These are phyloP conservation scores for Anabacerthia variegaticeps DNA, from an alignment of 2,797 vertebrate species.

Conservation along the genomic window DNA sequence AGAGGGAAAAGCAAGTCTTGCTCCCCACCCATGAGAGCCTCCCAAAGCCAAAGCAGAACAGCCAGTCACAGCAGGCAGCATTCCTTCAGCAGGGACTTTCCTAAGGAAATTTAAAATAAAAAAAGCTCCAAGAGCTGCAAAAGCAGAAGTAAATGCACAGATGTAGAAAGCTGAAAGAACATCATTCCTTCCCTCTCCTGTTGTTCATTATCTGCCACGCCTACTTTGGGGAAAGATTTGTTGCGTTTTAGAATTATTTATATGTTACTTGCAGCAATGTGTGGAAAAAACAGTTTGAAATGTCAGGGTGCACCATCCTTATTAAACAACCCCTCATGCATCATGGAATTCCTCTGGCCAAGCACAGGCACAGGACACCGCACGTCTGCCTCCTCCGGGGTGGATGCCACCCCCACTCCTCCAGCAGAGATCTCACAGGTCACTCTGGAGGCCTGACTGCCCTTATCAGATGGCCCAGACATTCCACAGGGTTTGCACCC, in stretches of 20 bases:
- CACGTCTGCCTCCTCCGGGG: fast-evolving
- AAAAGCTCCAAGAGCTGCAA: neutral
- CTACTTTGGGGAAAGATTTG: neutral
- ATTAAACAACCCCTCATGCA: neutral
- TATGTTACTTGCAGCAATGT: neutral
- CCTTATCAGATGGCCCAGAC: neutral
- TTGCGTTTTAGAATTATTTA: neutral
- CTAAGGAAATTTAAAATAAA: neutral
- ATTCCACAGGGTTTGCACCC: fast-evolving
- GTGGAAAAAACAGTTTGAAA: neutral
- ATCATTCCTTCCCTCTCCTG: neutral
- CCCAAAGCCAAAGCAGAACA: neutral
- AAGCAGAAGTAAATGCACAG: neutral
- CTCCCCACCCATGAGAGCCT: neutral
- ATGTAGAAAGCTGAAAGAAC: neutral
- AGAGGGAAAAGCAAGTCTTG: neutral
- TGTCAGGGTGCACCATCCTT: neutral
- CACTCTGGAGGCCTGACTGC: neutral
- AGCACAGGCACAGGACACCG: neutral
- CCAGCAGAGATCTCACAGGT: neutral
- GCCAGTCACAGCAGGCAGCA: neutral
- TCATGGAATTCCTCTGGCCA: fast-evolving
- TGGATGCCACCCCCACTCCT: neutral
- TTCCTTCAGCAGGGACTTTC: neutral
- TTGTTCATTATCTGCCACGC: neutral